Evolutionary conservation across 2,888 invertebrate genomes (phyloP), one percentile per base, ranked within the genome.

Genomic region (Eudasyphora cyanicolor): DNA sequence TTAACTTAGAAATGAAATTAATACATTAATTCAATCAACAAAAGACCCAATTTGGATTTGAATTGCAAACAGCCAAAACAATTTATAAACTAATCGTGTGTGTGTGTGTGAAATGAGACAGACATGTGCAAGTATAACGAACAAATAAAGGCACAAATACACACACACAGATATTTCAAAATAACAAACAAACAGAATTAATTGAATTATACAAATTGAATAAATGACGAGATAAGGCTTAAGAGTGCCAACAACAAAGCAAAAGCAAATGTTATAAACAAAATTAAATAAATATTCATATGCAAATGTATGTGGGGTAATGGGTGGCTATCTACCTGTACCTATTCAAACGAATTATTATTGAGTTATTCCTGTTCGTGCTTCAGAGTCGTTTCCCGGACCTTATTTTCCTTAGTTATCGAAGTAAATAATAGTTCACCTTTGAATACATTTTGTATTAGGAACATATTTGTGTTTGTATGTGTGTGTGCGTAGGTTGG

Each of bases 201-300:
- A 57, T 57, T 57, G 12, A 57, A 57, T 57, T 57, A 57, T 57
- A 57, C 57, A 57, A 57, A 57, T 57, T 24, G 57, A 57, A 57
- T 57, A 57, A 57, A 57, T 57, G 57, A 14, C 57, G n/a, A 7
- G 54, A 21, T 54, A 54, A 54, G 57, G 14, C 57, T 17, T 2
- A 24, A n/a, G 38, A 2, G 38, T 32, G 38, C 12, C 24, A 38
- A 54, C 24, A 54, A 2, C 2, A 24, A 24, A 10, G 24, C 21
- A 54, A 24, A 38, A 38, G 12, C 38, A 38, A 38, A 38, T 38
- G 7, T 2, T 38, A 24, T 54, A 54, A 19, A 54, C 24, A 54
- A 7, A 49, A 19, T 1, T 49, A 49, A 19, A 8, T 45, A 45
- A 45, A 45, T 10, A 10, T 45, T 45, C 2, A 2, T 45, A 45